Evolutionary conservation across 2,113 vertebrate species (phyloP), one percentile per base, ranked within the genome.

Genomic region (Sprattus sprattus): DNA sequence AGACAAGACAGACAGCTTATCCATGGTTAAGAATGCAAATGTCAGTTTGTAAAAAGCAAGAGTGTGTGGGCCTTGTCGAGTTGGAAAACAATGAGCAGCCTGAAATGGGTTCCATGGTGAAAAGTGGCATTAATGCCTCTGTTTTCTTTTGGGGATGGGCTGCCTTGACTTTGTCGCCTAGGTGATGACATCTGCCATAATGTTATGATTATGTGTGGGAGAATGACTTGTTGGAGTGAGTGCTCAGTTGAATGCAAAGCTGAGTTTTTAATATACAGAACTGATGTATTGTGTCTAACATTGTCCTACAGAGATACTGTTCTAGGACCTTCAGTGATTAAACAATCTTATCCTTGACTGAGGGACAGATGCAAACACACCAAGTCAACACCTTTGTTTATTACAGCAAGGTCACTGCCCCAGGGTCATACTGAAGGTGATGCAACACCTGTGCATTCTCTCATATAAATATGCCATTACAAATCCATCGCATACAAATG

Each of bases 401-500:
- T 89, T 91, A 87, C 81, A 82, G 60, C 49, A 64, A 87, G 50
- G 85, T 78, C 50, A 84, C 82, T 89, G 80, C 84, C 86, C 93
- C 94, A 92, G 88, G 93, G 82, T 54, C 52, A 18, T 16, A 54
- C 52, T 89, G 88, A 90, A 91, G 85, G 32, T 47, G 54, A 83
- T 90, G 89, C 88, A 71, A 32, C 64, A 92, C 92, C 95, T 25
- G 92, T 93, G 93, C 93, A 94, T 91, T 92, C 93, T 81, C 83
- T 92, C 90, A 91, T 95, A 95, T 93, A 96, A 95, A 96, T 95
- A 94, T 91, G 91, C 89, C 92, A 88, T 90, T 91, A 93, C 89
- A 91, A 93, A 93, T 90, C 85, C 91, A 89, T 83, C 89, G 89
- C 90, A 91, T 89, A 92, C 83, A 93, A 90, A 82, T n/a, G 44